phyloP scores from a whole-genome alignment of 1,140 invertebrate genomes.

The Lasaia peninsularis region DNA sequence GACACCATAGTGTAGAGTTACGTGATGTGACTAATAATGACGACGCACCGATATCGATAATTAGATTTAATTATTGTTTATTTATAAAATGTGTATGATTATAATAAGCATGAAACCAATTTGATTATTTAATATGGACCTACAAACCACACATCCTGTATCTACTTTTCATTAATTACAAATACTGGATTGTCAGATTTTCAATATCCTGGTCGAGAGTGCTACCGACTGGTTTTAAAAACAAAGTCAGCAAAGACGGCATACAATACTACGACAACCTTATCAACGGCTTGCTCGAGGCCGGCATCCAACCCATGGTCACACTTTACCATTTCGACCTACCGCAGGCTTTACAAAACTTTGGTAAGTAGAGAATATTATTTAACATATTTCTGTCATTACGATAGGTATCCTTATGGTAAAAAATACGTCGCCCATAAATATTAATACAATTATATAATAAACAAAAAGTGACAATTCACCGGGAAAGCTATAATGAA shows the following conservation, averaged over 20 bases:
- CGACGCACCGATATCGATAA: too few species aligned
- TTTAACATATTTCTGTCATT: not conserved
- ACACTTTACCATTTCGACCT: constrained; percentile 41
- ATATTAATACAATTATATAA: too few species aligned
- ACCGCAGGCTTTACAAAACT: constrained; percentile 29
- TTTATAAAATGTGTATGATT: too few species aligned
- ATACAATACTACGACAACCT: constrained; percentile 20
- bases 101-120: too few species aligned
- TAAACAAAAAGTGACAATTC: too few species aligned
- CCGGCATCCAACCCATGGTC: constrained; percentile 31
- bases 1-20: too few species aligned
- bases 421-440: too few species aligned
- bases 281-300: constrained; percentile 20
- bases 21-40: too few species aligned
- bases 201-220: constrained; percentile 47
- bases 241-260: constrained; percentile 71
- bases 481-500: too few species aligned
- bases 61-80: too few species aligned
- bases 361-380: constrained; percentile 23
- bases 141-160: not conserved
- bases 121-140: too few species aligned
- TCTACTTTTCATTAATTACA: not conserved
- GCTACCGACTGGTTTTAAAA: constrained; percentile 76
- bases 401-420: too few species aligned
- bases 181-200: not conserved